Conservation (phyloP, 2,797 vertebrate species). For the Sphenodon punctatus region DNA sequence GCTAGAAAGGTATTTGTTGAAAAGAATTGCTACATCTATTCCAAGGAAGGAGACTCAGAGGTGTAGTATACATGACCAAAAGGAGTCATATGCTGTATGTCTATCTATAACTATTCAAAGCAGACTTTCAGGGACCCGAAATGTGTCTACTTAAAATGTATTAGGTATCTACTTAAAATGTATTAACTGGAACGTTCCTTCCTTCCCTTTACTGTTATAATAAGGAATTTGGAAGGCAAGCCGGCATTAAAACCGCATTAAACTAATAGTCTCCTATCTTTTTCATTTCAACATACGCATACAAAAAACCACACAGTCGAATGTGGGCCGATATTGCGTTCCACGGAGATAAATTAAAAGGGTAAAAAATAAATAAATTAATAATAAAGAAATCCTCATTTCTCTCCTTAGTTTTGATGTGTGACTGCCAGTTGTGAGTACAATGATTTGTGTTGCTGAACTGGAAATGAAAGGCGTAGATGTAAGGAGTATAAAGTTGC, state of each 20-base stretch:
- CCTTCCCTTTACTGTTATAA: not conserved
- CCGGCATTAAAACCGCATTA: not conserved
- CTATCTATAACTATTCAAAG: too few species aligned
- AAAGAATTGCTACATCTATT: not conserved
- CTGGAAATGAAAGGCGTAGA: constrained; percentile 36
- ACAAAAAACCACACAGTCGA: too few species aligned
- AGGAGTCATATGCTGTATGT: too few species aligned
- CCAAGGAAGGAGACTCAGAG: not conserved
- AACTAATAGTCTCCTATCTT: not conserved
- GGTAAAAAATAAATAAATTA: too few species aligned
- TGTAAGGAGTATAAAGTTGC: not conserved
- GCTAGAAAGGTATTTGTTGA: not conserved
- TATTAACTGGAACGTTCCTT: not conserved
- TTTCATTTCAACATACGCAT: too few species aligned
- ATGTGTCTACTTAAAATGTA: too few species aligned
- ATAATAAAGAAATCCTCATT: too few species aligned
- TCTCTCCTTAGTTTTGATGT: not conserved
- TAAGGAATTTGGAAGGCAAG: not conserved
- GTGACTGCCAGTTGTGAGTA: not conserved
- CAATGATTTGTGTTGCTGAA: constrained; percentile 13
- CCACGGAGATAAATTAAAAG: too few species aligned
- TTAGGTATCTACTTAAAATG: not conserved
- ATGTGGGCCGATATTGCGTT: too few species aligned
- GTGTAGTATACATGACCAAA: not conserved
- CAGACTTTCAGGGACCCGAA: too few species aligned